Conservation (phyloP, 2,888 invertebrate genomes). For the Drosophila ustulata region DNA sequence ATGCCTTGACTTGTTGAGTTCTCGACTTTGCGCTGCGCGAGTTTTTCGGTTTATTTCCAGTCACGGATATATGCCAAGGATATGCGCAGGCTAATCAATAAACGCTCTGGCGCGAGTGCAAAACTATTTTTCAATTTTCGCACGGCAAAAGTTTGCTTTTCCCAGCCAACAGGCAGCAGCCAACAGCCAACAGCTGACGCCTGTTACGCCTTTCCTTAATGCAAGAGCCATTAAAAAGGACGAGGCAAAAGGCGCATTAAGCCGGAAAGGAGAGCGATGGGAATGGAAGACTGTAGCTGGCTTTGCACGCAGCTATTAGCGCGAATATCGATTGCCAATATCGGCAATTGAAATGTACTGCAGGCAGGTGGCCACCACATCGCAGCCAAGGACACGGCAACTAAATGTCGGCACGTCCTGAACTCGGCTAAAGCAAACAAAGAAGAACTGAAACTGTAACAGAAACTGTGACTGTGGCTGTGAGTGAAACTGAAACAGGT, state of each 20-base stretch:
- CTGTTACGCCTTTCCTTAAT: constrained; percentile 55
- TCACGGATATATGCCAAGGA: constrained; percentile 6
- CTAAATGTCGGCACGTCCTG: constrained; percentile 51
- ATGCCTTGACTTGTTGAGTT: constrained; percentile 42
- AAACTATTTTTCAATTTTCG: constrained; percentile 74
- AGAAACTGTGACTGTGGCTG: constrained; percentile 10
- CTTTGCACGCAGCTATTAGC: constrained; percentile 55
- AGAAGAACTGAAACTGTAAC: constrained; percentile 9
- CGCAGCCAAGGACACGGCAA: constrained; percentile 8
- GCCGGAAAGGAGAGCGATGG: not conserved
- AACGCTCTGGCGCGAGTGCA: not conserved
- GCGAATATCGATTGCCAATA: constrained; percentile 71
- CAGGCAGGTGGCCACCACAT: not conserved
- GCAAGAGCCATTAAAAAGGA: constrained; percentile 71
- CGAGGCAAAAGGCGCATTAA: constrained; percentile 43
- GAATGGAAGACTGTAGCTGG: not conserved
- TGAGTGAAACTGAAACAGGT: constrained; percentile 55
- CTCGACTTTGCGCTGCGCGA: not conserved
- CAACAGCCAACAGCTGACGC: constrained; percentile 32
- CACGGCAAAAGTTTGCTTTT: constrained; percentile 40
- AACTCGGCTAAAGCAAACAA: constrained; percentile 49
- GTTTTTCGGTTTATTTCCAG: not conserved
- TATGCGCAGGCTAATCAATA: constrained; percentile 16
- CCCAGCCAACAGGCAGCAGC: constrained; percentile 21
- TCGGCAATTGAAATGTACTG: constrained; percentile 60